Conservation (phyloP, 2,113 vertebrate genomes). For the Menidia beryllina region DNA sequence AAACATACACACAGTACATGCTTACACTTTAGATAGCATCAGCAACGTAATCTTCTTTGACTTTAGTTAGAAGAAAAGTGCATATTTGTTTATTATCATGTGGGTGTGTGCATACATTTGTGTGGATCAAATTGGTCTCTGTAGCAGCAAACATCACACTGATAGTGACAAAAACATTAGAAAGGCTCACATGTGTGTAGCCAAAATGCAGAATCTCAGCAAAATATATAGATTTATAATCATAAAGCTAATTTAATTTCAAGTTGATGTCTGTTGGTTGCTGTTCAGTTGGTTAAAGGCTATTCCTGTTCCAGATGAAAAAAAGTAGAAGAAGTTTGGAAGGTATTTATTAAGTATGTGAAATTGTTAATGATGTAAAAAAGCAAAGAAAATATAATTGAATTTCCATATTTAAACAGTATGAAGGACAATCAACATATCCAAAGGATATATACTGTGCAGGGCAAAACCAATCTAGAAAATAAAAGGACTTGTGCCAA, state of each 20-base stretch:
- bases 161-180: constrained; percentile 63
- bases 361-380: too few relatives aligned
- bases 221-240: constrained; percentile 31
- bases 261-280: too few relatives aligned
- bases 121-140: constrained; percentile 64
- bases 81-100: constrained; percentile 12
- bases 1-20: constrained; percentile 11
- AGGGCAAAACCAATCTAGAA: too few relatives aligned
- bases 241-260: too few relatives aligned
- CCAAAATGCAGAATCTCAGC: constrained; percentile 31
- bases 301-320: not conserved
- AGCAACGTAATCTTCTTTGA: constrained; percentile 7
- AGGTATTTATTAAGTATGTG: not conserved
- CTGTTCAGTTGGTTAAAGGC: not conserved
- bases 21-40: constrained; percentile 20
- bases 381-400: too few relatives aligned
- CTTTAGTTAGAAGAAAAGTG: constrained; percentile 15
- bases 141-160: constrained; percentile 58
- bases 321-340: not conserved
- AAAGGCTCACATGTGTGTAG: constrained; percentile 56
- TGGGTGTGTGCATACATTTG: constrained; percentile 38
- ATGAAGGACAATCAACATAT: too few relatives aligned
- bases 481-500: too few relatives aligned
- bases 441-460: too few relatives aligned
- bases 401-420: too few relatives aligned